These are phyloP conservation scores for Sinosuthora webbiana DNA, from an alignment of 2,113 vertebrate species.

Conservation along the genomic window DNA sequence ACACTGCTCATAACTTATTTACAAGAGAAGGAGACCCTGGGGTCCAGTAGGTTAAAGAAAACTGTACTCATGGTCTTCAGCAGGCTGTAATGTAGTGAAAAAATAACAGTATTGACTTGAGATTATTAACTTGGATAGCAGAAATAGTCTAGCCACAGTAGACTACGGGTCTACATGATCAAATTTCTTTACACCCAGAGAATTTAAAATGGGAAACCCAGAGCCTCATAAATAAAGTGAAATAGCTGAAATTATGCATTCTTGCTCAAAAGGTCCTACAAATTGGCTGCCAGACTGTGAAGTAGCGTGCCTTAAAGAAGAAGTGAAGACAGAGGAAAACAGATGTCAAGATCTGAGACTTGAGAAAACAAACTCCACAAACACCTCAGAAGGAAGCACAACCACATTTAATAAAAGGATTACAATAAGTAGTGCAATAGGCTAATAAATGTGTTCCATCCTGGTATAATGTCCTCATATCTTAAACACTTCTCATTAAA, in stretches of 20 bases:
- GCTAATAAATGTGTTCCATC: neutral
- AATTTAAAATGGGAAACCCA: neutral
- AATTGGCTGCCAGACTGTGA: neutral
- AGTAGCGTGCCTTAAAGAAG: neutral
- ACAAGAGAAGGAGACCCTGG: neutral
- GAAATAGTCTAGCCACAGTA: neutral
- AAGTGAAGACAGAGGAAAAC: neutral
- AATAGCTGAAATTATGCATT: neutral
- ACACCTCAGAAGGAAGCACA: neutral
- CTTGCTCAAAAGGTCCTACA: neutral
- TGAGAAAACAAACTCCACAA: neutral
- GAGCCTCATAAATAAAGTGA: neutral
- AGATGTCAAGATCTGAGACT: neutral
- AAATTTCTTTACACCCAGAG: neutral
- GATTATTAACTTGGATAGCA: neutral
- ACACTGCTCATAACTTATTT: neutral
- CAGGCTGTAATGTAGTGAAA: neutral
- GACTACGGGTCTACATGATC: neutral
- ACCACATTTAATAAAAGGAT: neutral
- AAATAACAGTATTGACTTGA: conserved; percentile 1
- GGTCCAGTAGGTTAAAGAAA: neutral
- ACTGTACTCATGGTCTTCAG: neutral
- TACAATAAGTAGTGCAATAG: neutral
- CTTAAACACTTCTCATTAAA: neutral
- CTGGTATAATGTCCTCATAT: neutral